phyloP scores from a whole-genome alignment of 1,140 invertebrate genomes.

The Calephelis nemesis region DNA sequence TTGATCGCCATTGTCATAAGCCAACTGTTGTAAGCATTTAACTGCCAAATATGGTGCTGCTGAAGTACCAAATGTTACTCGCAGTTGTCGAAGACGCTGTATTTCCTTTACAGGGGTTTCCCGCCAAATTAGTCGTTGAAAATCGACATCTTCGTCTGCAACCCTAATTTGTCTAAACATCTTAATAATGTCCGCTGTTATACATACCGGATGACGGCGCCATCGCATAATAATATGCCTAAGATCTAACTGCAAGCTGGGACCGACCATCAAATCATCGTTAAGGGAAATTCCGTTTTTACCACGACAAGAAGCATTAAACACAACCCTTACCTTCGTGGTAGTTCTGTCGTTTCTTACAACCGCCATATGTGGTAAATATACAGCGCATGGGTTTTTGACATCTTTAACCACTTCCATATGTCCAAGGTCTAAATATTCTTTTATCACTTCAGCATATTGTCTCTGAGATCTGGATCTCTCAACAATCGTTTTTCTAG shows the following conservation, averaged over 20 bases:
- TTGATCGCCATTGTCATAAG: constrained; percentile 20
- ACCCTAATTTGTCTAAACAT: constrained; percentile 29
- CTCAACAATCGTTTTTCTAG: constrained; percentile 17
- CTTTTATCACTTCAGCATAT: constrained; percentile 22
- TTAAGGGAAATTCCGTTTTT: constrained; percentile 26
- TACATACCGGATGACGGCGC: constrained; percentile 23
- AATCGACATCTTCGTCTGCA: constrained; percentile 23
- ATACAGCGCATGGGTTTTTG: constrained; percentile 17
- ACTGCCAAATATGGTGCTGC: constrained; percentile 36
- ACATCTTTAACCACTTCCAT: constrained; percentile 13
- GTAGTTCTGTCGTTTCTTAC: constrained; percentile 28
- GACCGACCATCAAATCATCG: constrained; percentile 29
- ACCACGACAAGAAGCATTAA: constrained; percentile 7
- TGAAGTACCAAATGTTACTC: constrained; percentile 33
- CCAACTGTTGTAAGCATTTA: constrained; percentile 26
- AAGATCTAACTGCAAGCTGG: constrained; percentile 29
- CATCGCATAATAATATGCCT: constrained; percentile 32
- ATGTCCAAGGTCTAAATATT: constrained; percentile 22
- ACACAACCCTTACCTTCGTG: constrained; percentile 30
- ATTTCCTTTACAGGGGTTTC: constrained; percentile 23
- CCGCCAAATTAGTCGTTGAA: constrained; percentile 29
- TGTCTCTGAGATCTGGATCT: background rate
- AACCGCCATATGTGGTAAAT: constrained; percentile 30
- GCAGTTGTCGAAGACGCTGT: constrained; percentile 26
- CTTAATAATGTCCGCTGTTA: constrained; percentile 30